Base-by-base conservation (phyloP, 2,888 invertebrate genomes). In the Sphecodes monilicornis region DNA sequence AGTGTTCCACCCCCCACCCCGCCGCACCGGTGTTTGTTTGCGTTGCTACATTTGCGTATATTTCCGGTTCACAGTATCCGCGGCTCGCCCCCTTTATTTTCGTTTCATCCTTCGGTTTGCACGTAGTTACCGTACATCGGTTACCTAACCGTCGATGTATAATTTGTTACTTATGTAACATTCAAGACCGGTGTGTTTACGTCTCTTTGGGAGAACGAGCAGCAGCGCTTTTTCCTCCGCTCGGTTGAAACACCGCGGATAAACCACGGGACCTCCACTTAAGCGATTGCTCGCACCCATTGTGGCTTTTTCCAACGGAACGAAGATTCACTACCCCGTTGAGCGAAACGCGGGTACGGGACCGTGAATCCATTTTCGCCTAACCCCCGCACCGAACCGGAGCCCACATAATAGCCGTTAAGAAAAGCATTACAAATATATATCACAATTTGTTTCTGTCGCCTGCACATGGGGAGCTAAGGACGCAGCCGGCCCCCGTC, bases 131-230 rank as follows among this genome's bases (percentile, higher is more conserved):
- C 70, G 72, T 64, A 69, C 70, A 78, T 54, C 39, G 78, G 85
- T 92, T 92, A 89, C 88, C 83, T 87, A 92, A 92, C 84, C 88
- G 85, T 82, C 80, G 80, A 88, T 89, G 88, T 89, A 90, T 88
- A 88, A 91, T 91, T 91, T 90, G 89, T 89, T 91, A 88, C 88
- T 92, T 91, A 91, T 85, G 89, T 90, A 93, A 93, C 90, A 78
- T 73, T 36, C 75, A 83, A 64, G 82, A 79, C 83, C 41, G 72
- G 74, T 60, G 80, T 86, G 83, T 86, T 91, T 88, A 88, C 86
- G 88, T 88, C 88, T 87, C 86, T 77, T 78, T 81, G 82, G 71
- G 36, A 66, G 85, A 82, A 78, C 76, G 73, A 76, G 32, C 71
- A 68, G 57, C 54, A n/a, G 16, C 5, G 29, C 60, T 60, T 29